A percentile compares a stretch with the other conserved stretches of the same genome.
Evolutionary conservation across 2,888 invertebrate species (phyloP).

Genomic region (Leistus spinibarbis): DNA sequence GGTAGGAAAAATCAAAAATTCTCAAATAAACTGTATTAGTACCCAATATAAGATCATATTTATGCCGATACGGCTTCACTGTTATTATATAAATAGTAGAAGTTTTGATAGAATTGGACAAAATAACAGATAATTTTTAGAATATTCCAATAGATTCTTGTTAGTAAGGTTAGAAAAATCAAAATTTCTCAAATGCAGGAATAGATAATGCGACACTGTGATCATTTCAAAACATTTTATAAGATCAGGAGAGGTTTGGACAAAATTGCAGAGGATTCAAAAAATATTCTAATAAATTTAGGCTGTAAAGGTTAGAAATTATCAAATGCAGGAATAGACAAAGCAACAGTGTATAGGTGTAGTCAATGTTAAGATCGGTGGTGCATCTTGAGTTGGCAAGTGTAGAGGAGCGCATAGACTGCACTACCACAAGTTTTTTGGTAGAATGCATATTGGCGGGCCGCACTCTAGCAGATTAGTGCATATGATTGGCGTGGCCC

Average conservation of each 20-base stretch:
- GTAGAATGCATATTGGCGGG: conserved; percentile 10
- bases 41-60: no score
- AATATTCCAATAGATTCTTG: neutral
- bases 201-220: neutral
- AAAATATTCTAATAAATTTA: neutral
- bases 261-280: no score
- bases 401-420: neutral
- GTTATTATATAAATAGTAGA: no score
- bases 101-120: no score
- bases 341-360: neutral
- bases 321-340: neutral
- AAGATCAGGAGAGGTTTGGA: no score
- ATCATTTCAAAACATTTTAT: no score
- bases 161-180: neutral
- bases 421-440: neutral
- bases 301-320: neutral
- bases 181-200: neutral
- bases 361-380: neutral
- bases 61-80: no score
- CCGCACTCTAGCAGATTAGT: conserved; percentile 17
- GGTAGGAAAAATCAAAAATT: no score
- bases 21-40: no score
- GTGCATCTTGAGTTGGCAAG: no score
- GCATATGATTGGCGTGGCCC: conserved; percentile 18
- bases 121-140: no score